These are phyloP conservation scores for Brachyhypopomus occidentalis DNA, from an alignment of 2,113 vertebrate species.

Conservation along the genomic window DNA sequence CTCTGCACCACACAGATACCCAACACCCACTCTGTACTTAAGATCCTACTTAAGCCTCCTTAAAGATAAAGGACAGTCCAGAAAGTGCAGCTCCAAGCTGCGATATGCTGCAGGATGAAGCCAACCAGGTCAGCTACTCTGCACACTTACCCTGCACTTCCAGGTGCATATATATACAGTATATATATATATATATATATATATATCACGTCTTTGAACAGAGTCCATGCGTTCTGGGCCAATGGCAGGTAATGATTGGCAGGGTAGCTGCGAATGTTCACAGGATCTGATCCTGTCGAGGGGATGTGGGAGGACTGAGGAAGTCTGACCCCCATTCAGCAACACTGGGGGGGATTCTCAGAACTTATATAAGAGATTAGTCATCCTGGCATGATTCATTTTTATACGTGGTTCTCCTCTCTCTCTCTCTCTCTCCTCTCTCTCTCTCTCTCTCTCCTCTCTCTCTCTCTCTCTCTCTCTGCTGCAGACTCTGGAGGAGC, in stretches of 20 bases:
- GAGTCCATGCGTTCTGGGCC: neutral
- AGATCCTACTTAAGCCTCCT: too few relatives aligned
- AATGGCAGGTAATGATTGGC: conserved; percentile 40
- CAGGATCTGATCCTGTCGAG: conserved; percentile 48
- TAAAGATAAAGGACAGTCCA: too few relatives aligned
- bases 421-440: conserved; percentile 25
- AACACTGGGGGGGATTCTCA: conserved; percentile 64
- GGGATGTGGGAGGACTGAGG: conserved; percentile 62
- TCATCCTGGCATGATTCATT: conserved; percentile 68
- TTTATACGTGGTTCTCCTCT: conserved; percentile 17
- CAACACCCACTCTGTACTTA: too few relatives aligned
- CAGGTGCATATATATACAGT: too few relatives aligned
- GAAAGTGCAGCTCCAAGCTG: too few relatives aligned
- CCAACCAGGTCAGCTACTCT: too few relatives aligned
- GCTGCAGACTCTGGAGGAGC: conserved; percentile 21
- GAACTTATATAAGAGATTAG: conserved; percentile 73
- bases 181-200: neutral
- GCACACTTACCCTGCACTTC: too few relatives aligned
- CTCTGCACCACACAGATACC: too few relatives aligned
- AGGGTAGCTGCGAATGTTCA: conserved; percentile 51
- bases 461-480: neutral
- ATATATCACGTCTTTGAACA: conserved; percentile 4
- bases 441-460: neutral
- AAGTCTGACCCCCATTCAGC: conserved; percentile 59
- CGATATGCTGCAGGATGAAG: too few relatives aligned